phyloP scores from a whole-genome alignment of 2,888 invertebrate species.

The Phaonia tiefii region DNA sequence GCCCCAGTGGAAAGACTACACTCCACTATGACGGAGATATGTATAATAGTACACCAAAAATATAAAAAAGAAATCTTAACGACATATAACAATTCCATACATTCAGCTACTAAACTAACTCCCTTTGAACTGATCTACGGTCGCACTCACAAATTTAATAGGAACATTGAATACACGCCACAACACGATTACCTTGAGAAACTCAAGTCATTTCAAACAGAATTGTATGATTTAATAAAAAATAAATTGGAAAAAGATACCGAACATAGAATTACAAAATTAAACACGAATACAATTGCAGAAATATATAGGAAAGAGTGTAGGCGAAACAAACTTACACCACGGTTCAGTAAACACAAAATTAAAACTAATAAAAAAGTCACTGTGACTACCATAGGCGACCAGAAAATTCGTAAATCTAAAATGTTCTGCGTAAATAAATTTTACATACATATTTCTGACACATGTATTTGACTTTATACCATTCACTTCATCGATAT shows the following conservation, averaged over 20 bases:
- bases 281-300: not conserved
- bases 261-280: too few relatives aligned
- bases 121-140: too few relatives aligned
- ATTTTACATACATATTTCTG: not conserved
- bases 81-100: too few relatives aligned
- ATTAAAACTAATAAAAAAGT: not conserved
- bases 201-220: too few relatives aligned
- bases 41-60: slow-evolving; percentile 48
- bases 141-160: not conserved
- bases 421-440: slow-evolving; percentile 11
- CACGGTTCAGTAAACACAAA: too few relatives aligned
- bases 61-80: slow-evolving; percentile 12
- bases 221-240: too few relatives aligned
- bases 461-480: not conserved
- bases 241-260: too few relatives aligned
- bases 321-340: not conserved
- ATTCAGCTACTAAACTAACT: too few relatives aligned
- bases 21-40: slow-evolving; percentile 58
- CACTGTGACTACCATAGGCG: not conserved
- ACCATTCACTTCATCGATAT: not conserved
- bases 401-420: slow-evolving; percentile 2
- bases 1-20: slow-evolving; percentile 52
- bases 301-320: not conserved
- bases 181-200: too few relatives aligned
- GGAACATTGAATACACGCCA: not conserved